A percentile compares a stretch with the other conserved stretches of the same genome.
phyloP scores from a whole-genome alignment of 2,113 vertebrate species.

The Climacteris rufus region DNA sequence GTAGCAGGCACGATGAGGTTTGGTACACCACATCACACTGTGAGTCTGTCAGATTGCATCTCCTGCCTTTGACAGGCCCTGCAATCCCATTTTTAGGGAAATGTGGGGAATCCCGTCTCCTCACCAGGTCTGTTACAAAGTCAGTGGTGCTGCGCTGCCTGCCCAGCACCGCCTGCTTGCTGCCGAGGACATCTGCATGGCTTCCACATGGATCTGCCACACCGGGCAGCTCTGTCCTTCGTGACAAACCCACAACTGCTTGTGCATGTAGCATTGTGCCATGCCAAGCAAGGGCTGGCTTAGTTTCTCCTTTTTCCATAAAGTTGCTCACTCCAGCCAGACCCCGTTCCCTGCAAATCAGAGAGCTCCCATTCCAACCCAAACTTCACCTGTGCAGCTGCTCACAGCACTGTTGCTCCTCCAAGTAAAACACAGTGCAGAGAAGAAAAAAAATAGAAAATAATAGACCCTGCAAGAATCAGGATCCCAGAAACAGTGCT shows the following conservation, averaged over 20 bases:
- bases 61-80: not conserved
- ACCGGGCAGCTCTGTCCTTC: not conserved
- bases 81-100: not conserved
- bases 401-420: not conserved
- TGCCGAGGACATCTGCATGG: not conserved
- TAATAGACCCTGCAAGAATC: not conserved
- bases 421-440: not conserved
- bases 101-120: not conserved
- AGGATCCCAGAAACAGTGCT: not conserved
- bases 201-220: rapidly evolving
- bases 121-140: not conserved
- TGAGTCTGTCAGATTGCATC: not conserved
- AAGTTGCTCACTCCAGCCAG: not conserved
- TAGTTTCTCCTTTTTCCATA: not conserved
- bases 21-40: not conserved
- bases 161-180: not conserved
- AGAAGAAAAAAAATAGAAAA: not conserved
- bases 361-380: not conserved
- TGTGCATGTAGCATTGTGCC: not conserved
- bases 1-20: not conserved
- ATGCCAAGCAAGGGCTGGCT: not conserved
- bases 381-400: not conserved
- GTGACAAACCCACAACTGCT: not conserved
- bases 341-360: not conserved
- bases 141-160: rapidly evolving